These are phyloP conservation scores for Lochmaea crataegi DNA, from an alignment of 2,888 invertebrate genomes.

Conservation along the genomic window DNA sequence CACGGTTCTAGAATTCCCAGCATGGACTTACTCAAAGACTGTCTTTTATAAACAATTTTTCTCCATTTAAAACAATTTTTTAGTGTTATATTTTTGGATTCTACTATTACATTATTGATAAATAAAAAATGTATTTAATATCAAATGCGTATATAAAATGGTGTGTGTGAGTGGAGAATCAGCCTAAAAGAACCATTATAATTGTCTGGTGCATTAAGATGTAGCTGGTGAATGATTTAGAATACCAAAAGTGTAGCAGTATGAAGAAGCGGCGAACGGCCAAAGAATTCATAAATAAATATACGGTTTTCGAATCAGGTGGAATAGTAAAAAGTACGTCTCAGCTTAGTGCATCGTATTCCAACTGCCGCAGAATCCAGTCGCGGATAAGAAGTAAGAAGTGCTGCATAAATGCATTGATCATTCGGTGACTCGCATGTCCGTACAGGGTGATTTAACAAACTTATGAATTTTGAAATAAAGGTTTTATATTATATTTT, in stretches of 20 bases:
- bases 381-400: conserved; percentile 61
- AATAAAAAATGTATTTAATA: neutral
- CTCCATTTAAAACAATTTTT: too few relatives aligned
- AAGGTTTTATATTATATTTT: neutral
- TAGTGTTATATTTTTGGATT: too few relatives aligned
- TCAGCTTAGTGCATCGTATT: conserved; percentile 52
- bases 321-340: conserved; percentile 52
- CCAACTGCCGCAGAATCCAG: conserved; percentile 60
- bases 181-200: conserved; percentile 44
- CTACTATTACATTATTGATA: too few relatives aligned
- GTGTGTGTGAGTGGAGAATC: conserved; percentile 17
- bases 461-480: neutral
- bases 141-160: neutral
- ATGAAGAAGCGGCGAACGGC: conserved; percentile 48
- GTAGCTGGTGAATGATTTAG: conserved; percentile 50
- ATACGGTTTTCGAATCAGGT: conserved; percentile 50
- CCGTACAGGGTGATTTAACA: conserved; percentile 40
- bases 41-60: too few relatives aligned
- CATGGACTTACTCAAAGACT: too few relatives aligned
- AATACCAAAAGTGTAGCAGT: conserved; percentile 48
- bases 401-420: conserved; percentile 64
- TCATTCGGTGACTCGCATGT: conserved; percentile 54
- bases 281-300: conserved; percentile 50
- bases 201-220: conserved; percentile 53
- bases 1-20: too few relatives aligned